phyloP scores from a whole-genome alignment of 2,113 vertebrate species.

The Ciconia boyciana region DNA sequence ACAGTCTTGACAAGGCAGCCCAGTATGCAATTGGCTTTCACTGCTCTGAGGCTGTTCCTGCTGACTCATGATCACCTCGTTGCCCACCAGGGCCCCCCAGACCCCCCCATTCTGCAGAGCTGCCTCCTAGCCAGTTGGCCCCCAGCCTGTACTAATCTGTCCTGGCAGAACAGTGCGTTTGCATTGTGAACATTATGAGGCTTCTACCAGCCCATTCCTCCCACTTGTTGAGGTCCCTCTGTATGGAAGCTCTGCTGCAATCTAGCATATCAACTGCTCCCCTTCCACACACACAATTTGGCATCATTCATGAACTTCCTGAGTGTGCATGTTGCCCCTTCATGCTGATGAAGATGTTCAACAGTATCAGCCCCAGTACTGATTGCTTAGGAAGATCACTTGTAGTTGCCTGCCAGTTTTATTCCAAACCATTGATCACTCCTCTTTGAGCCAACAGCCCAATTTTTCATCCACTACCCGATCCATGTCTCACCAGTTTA shows the following conservation, averaged over 20 bases:
- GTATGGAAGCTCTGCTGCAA: background rate
- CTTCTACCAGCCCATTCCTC: background rate
- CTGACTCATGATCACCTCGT: background rate
- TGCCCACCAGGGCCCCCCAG: background rate
- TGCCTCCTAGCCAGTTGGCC: background rate
- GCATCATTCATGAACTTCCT: background rate
- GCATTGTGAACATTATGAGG: background rate
- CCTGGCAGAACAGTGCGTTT: background rate
- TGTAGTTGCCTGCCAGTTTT: background rate
- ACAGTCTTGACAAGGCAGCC: background rate
- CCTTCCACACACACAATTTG: background rate
- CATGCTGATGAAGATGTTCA: background rate
- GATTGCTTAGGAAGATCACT: background rate
- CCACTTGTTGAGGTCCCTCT: background rate
- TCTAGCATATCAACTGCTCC: background rate
- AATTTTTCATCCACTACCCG: background rate
- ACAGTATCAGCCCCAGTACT: background rate
- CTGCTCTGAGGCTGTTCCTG: background rate
- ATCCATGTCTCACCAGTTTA: background rate
- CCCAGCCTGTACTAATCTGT: background rate
- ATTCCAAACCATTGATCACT: background rate
- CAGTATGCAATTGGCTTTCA: background rate
- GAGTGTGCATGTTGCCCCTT: background rate
- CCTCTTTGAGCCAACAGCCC: background rate
- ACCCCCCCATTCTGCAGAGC: background rate